phyloP scores from a whole-genome alignment of 1,140 invertebrate species.

The Thalassaphorura encarpata region DNA sequence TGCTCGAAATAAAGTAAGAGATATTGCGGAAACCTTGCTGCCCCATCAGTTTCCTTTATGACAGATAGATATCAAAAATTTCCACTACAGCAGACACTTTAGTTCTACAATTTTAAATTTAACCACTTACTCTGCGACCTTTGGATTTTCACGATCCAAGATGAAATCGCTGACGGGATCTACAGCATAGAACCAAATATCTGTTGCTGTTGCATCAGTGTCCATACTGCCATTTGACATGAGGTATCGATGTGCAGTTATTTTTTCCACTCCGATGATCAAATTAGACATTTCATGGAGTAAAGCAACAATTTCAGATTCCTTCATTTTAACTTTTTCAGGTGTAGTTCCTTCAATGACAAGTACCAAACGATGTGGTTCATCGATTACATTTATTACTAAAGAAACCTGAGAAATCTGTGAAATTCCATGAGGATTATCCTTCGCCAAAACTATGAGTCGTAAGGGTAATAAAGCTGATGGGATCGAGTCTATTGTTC shows the following conservation, averaged over 20 bases:
- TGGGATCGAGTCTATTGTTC: slow-evolving; percentile 56
- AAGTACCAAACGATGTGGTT: slow-evolving; percentile 61
- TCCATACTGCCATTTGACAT: slow-evolving; percentile 62
- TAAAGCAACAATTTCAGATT: slow-evolving; percentile 52
- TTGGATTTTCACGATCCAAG: slow-evolving; percentile 55
- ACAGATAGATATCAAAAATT: too few species aligned
- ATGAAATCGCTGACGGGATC: slow-evolving; percentile 68
- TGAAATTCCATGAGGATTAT: slow-evolving; percentile 43
- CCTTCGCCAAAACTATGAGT: slow-evolving; percentile 58
- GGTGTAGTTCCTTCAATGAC: slow-evolving; percentile 63
- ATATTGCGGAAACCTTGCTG: slow-evolving; percentile 27
- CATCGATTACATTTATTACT: slow-evolving; percentile 56
- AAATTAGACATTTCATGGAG: slow-evolving; percentile 62
- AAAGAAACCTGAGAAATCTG: slow-evolving; percentile 49
- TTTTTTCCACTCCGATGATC: slow-evolving; percentile 64
- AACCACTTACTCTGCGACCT: slow-evolving; percentile 52
- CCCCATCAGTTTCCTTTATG: slow-evolving; percentile 30
- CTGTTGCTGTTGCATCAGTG: slow-evolving; percentile 60
- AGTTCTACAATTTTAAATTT: too few species aligned
- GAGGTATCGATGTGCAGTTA: slow-evolving; percentile 55
- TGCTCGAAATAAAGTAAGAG: slow-evolving; percentile 49
- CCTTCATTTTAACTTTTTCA: slow-evolving; percentile 54
- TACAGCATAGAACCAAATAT: slow-evolving; percentile 75
- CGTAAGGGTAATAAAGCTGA: slow-evolving; percentile 55
- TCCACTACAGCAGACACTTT: too few species aligned